phyloP scores from a whole-genome alignment of 1,140 invertebrate species.

The roundworm (Caenorhabditis elegans) region WBcel235 BX284606.5:3696501-3697000 shows the following conservation, averaged over 20 bases:
- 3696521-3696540: no score
- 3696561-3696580: no score
- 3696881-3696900: not conserved
- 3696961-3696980: not conserved
- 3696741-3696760: not conserved
- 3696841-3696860: not conserved
- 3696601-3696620: no score
- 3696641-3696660: no score
- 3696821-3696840: conserved; percentile 7
- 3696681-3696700: no score
- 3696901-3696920: not conserved
- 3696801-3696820: not conserved
- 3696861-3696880: conserved; percentile 12
- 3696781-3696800: not conserved
- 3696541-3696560: no score
- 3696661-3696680: no score
- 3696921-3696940: conserved; percentile 31
- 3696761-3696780: not conserved
- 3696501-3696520: no score
- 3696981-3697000: conserved; percentile 29
- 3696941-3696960: conserved; percentile 21
- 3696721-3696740: no score
- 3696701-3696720: no score
- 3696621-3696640: no score
- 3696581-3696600: no score